Percentiles rank a stretch among this genome's conserved stretches.
Conservation (phyloP, 2,113 vertebrate genomes). For the Smithornis capensis region DNA sequence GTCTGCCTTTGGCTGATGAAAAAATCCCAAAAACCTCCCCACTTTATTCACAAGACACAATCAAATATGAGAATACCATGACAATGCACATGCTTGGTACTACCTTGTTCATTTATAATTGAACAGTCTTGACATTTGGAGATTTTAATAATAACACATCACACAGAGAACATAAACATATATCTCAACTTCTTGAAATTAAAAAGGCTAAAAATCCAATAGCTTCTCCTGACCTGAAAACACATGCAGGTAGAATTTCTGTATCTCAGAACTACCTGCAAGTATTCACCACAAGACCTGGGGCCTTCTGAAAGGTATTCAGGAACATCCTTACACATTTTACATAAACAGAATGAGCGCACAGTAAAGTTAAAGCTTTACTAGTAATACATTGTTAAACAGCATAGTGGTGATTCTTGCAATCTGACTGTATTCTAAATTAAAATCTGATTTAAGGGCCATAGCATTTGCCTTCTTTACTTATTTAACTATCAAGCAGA, state of each 20-base stretch:
- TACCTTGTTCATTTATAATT: neutral
- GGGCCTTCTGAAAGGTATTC: neutral
- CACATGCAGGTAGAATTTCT: neutral
- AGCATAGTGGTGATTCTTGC: neutral
- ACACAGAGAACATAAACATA: neutral
- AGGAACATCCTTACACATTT: neutral
- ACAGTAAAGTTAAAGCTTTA: slow-evolving; percentile 17
- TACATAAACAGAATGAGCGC: neutral
- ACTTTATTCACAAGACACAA: neutral
- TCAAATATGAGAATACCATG: neutral
- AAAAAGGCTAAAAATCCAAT: neutral
- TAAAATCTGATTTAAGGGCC: neutral
- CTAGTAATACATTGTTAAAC: neutral
- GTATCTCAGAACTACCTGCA: neutral
- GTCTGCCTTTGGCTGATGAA: neutral
- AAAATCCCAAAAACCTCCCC: neutral
- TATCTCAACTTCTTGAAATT: neutral
- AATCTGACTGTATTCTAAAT: neutral
- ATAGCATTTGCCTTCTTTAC: neutral
- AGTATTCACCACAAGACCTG: neutral
- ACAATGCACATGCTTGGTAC: neutral
- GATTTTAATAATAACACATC: neutral
- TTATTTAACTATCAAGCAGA: neutral
- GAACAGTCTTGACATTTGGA: neutral
- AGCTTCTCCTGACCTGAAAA: neutral